A percentile compares a stretch with the other conserved stretches of the same genome.
These are phyloP conservation scores for Odontothrips loti DNA, from an alignment of 2,888 invertebrate genomes.

Conservation along the genomic window DNA sequence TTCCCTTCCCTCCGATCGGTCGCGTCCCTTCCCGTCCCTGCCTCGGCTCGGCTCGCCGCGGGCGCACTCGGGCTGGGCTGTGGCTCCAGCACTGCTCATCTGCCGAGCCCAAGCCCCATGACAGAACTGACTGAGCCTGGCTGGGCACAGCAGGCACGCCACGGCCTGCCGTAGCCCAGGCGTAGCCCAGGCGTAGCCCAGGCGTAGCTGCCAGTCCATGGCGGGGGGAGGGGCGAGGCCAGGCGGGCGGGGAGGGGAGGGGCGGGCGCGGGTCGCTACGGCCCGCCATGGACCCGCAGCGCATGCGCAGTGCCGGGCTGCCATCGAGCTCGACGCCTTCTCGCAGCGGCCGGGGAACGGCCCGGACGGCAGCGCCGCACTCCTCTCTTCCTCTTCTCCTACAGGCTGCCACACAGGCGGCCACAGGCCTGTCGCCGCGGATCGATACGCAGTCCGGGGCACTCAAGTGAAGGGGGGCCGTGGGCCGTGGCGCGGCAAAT, in stretches of 20 bases:
- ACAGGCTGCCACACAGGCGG: too few species aligned
- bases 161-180: background rate
- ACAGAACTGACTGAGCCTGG: background rate
- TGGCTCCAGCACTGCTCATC: slow-evolving; percentile 8
- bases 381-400: background rate
- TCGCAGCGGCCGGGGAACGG: slow-evolving; percentile 3
- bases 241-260: background rate
- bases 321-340: slow-evolving; percentile 2
- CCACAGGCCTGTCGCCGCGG: background rate
- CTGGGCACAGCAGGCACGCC: background rate
- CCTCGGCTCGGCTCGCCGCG: background rate
- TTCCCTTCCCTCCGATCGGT: background rate
- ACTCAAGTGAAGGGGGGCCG: background rate
- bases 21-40: background rate
- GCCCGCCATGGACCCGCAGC: background rate
- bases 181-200: background rate
- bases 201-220: background rate
- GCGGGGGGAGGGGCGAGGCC: background rate
- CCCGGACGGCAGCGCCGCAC: background rate
- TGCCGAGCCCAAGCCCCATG: slow-evolving; percentile 24
- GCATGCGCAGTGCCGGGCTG: background rate
- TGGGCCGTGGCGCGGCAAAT: too few species aligned
- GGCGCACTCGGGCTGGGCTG: too few species aligned
- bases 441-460: too few species aligned
- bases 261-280: too few species aligned